These are phyloP conservation scores for Acipenser oxyrinchus DNA, from an alignment of 2,797 vertebrate species.

Conservation along the genomic window DNA sequence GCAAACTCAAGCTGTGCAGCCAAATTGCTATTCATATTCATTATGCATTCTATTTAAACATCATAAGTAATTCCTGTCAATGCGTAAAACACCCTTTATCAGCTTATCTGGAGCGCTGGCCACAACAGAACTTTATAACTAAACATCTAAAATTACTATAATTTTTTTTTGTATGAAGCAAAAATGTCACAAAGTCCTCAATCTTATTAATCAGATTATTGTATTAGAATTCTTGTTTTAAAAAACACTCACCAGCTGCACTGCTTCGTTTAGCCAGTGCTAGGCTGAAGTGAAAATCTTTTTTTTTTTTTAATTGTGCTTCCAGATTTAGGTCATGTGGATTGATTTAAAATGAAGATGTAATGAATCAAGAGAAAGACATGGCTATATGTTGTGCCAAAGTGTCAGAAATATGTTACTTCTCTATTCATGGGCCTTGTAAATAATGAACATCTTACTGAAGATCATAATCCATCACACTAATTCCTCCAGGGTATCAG, in stretches of 20 bases:
- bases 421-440: slow-evolving; percentile 57
- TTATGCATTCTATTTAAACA: too few species aligned
- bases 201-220: too few species aligned
- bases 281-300: slow-evolving; percentile 14
- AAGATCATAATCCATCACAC: slow-evolving; percentile 64
- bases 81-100: too few species aligned
- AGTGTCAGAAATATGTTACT: slow-evolving; percentile 56
- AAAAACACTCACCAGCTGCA: slow-evolving; percentile 10
- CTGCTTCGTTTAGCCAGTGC: slow-evolving; percentile 1
- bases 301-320: slow-evolving; percentile 44
- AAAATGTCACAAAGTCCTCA: too few species aligned
- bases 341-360: slow-evolving; percentile 54
- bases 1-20: too few species aligned
- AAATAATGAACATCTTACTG: slow-evolving; percentile 53
- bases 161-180: too few species aligned
- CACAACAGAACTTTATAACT: too few species aligned
- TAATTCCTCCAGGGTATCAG: slow-evolving; percentile 48
- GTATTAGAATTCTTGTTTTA: neutral
- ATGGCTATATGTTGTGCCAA: slow-evolving; percentile 43
- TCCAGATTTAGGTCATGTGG: slow-evolving; percentile 22
- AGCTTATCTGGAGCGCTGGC: too few species aligned
- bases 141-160: too few species aligned
- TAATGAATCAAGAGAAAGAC: slow-evolving; percentile 59
- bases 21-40: too few species aligned
- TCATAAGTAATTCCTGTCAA: too few species aligned